A percentile compares a stretch with the other conserved stretches of the same genome.
Conservation (phyloP, 2,888 invertebrate genomes). For the Callosobruchus maculatus region DNA sequence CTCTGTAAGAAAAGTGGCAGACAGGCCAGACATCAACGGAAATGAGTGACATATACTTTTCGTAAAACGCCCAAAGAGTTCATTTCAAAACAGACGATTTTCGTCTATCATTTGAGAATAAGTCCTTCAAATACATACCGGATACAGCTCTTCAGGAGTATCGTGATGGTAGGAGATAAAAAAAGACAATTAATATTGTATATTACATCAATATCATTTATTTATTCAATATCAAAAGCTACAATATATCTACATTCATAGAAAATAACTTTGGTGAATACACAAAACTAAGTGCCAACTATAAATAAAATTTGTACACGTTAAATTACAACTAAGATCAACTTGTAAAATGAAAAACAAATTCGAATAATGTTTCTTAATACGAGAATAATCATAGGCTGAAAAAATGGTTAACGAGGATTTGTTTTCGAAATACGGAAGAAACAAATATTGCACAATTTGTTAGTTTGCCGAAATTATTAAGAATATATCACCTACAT, state of each 20-base stretch:
- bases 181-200: too few species aligned
- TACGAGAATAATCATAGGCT: background rate
- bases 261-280: background rate
- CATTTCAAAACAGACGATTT: too few species aligned
- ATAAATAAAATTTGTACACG: background rate
- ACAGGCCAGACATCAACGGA: too few species aligned
- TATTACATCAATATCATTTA: background rate
- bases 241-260: slow-evolving; percentile 18
- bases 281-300: background rate
- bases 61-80: too few species aligned
- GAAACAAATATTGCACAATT: background rate
- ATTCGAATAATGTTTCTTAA: background rate
- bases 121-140: too few species aligned
- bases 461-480: background rate
- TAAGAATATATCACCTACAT: background rate
- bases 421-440: background rate
- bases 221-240: slow-evolving; percentile 35
- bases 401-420: background rate
- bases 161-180: too few species aligned
- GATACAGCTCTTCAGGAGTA: too few species aligned
- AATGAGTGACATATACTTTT: too few species aligned
- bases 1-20: too few species aligned
- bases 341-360: background rate
- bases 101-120: too few species aligned
- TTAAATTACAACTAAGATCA: background rate